phyloP scores from a whole-genome alignment of 2,797 vertebrate species.

The Astyanax mexicanus region DNA sequence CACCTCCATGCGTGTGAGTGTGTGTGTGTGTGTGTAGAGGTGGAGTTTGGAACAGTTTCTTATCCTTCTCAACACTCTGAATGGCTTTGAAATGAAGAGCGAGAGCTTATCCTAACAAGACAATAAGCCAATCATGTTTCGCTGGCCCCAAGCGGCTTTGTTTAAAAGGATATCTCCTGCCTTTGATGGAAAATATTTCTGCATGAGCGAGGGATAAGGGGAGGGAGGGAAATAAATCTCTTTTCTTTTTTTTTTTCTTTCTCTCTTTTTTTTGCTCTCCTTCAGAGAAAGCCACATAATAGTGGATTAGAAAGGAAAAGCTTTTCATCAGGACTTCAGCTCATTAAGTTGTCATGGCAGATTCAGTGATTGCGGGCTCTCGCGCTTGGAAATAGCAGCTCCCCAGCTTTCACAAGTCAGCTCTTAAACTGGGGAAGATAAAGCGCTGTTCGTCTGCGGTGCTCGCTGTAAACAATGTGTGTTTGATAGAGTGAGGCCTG shows the following conservation, averaged over 20 bases:
- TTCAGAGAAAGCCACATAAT: conserved; percentile 50
- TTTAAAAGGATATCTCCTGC: conserved; percentile 54
- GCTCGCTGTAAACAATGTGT: not conserved
- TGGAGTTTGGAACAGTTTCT: conserved; percentile 52
- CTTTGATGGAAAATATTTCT: conserved; percentile 57
- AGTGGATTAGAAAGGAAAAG: conserved; percentile 53
- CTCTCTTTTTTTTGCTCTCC: conserved; percentile 22
- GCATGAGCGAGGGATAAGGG: conserved; percentile 48
- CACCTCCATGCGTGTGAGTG: conserved; percentile 11
- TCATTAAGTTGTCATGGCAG: conserved; percentile 58
- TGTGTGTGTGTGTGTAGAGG: conserved; percentile 16
- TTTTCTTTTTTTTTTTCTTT: conserved; percentile 33
- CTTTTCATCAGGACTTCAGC: conserved; percentile 52
- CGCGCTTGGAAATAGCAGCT: conserved; percentile 36
- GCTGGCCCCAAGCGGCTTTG: conserved; percentile 51
- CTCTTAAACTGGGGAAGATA: conserved; percentile 30
- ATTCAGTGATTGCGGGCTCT: conserved; percentile 48
- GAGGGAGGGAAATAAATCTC: conserved; percentile 47
- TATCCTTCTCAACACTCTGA: conserved; percentile 36
- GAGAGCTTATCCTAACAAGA: conserved; percentile 56
- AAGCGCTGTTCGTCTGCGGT: conserved; percentile 15
- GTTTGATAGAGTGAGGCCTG: not conserved
- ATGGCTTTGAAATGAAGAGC: conserved; percentile 50
- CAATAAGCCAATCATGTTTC: conserved; percentile 50
- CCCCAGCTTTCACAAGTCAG: conserved; percentile 9